Percentiles rank a stretch among this genome's conserved stretches.
Conservation (phyloP, 2,888 invertebrate species). For the Amblyjoppa fuscipennis region DNA sequence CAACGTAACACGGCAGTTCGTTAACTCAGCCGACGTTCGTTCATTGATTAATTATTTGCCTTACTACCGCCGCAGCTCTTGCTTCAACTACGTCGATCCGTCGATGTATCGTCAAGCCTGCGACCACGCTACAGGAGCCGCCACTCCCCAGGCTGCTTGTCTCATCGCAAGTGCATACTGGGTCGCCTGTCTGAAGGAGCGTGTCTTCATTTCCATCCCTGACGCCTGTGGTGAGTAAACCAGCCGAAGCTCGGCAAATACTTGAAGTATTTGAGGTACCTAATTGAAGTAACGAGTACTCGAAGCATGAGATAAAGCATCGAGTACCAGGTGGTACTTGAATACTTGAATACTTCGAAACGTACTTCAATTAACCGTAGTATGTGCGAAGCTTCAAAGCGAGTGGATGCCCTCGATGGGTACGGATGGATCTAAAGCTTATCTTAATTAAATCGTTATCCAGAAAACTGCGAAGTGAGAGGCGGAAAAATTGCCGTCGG, state of each 20-base stretch:
- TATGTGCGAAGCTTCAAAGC: too few relatives aligned
- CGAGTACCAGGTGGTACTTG: too few relatives aligned
- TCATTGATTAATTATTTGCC: slow-evolving; percentile 13
- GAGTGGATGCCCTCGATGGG: too few relatives aligned
- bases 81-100: slow-evolving; percentile 86
- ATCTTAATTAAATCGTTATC: slow-evolving; percentile 10
- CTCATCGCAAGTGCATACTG: slow-evolving; percentile 90
- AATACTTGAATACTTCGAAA: not conserved
- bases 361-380: not conserved
- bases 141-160: slow-evolving; percentile 88
- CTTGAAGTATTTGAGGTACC: too few relatives aligned
- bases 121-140: slow-evolving; percentile 88
- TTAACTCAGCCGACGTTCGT: not conserved
- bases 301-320: not conserved
- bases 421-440: too few relatives aligned
- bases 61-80: slow-evolving; percentile 77
- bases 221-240: slow-evolving; percentile 88
- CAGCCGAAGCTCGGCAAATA: not conserved
- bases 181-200: slow-evolving; percentile 87
- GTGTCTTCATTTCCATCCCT: slow-evolving; percentile 89
- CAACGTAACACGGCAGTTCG: not conserved
- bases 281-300: too few relatives aligned
- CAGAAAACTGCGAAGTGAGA: slow-evolving; percentile 86
- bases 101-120: slow-evolving; percentile 90
- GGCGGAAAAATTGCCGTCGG: slow-evolving; percentile 86